Conservation (phyloP, 2,888 invertebrate genomes). For the Bruchidius siliquastri region DNA sequence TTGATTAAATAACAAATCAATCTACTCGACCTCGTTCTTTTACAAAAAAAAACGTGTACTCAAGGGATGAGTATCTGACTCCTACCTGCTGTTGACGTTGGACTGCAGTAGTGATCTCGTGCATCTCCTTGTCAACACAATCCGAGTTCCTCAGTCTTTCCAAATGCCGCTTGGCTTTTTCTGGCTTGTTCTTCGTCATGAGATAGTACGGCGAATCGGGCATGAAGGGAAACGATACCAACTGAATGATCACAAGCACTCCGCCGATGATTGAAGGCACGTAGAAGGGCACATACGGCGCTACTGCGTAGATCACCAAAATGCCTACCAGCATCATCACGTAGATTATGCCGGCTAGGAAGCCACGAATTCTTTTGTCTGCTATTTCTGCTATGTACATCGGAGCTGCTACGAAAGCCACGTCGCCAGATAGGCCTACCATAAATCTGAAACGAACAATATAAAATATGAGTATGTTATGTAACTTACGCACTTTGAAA, state of each 20-base stretch:
- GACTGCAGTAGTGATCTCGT: conserved; percentile 39
- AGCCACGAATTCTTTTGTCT: conserved; percentile 43
- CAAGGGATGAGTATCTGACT: neutral
- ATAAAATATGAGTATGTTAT: neutral
- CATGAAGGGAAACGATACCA: conserved; percentile 36
- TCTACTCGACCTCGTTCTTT: no score
- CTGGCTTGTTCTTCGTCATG: conserved; percentile 37
- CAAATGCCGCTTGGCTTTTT: conserved; percentile 36
- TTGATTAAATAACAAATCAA: no score
- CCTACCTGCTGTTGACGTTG: conserved; percentile 32
- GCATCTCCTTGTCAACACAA: conserved; percentile 38
- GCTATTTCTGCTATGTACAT: conserved; percentile 47
- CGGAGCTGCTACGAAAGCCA: conserved; percentile 45
- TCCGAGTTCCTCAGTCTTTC: conserved; percentile 30
- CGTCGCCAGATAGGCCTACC: conserved; percentile 43
- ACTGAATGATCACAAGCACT: conserved; percentile 36
- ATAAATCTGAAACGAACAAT: conserved; percentile 28
- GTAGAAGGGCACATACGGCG: conserved; percentile 34
- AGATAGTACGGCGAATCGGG: conserved; percentile 42
- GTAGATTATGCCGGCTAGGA: conserved; percentile 43
- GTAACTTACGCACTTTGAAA: no score
- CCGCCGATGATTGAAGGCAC: conserved; percentile 34
- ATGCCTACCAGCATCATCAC: conserved; percentile 46
- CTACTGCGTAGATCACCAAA: conserved; percentile 42
- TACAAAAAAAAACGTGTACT: no score